Base-by-base conservation (phyloP, 2,888 invertebrate genomes). In the Diachrysia chrysitis region DNA sequence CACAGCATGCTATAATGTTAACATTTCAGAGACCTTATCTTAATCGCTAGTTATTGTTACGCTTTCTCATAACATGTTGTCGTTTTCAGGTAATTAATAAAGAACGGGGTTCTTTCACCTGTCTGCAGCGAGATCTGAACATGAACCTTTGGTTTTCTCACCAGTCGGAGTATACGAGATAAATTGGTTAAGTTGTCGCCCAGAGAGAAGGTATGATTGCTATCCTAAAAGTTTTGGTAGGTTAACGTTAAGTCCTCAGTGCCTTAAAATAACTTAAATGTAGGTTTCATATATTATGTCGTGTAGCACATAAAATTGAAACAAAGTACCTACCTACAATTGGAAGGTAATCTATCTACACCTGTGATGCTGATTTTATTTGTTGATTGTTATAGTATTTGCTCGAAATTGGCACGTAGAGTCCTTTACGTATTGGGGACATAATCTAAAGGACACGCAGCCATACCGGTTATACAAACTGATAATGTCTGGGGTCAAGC, bases 401-500 rank as follows among this genome's bases (percentile, higher is more conserved):
- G 17, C 12, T 21, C 48, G 2, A 48, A 21, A 51, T 21, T 17
- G 21, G 19, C 48, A 12, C 48, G 19, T 51, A 19, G 48, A 48
- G 48, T 51, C 48, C 48, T 51, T 56, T 12, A 17, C 55, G 14
- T 19, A 17, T 61, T 42, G 58, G 76, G 66, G 65, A 71, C 48
- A 67, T 63, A n/a, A 57, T 42, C 21, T 58, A 35, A 46, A 63
- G 53, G 64, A 55, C 57, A 53, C 60, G 69, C 29, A 25, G 60
- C 58, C 64, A 72, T 63, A 60, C 59, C 60, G 57, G 66, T 66
- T 76, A n/a, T 37, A 25, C 37, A 17, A 48, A 55, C 59, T 60
- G 61, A 63, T 66, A 67, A 63, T 68, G 71, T 66, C 71, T 81
- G 83, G 81, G 82, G 84, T 84, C 84, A 78, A 60, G 82, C 80